Evolutionary conservation across 2,797 vertebrate genomes (phyloP).

Genomic region (Parotocinclus haroldoi): DNA sequence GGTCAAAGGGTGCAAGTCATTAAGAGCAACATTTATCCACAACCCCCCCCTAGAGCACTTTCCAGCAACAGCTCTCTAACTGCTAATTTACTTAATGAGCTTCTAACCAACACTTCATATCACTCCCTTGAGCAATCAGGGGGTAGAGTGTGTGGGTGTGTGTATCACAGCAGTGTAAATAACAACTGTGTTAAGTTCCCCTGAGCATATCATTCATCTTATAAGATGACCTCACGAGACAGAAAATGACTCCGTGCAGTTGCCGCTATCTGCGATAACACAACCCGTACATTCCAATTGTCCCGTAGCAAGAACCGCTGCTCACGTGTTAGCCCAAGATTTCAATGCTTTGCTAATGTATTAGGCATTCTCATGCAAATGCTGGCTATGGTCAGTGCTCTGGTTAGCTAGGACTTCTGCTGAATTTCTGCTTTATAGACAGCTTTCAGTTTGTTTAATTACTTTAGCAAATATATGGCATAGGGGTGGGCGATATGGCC

Average conservation of each 20-base stretch:
- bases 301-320: no score
- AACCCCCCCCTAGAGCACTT: constrained; percentile 29
- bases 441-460: no score
- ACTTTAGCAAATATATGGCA: no score
- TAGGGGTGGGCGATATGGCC: no score
- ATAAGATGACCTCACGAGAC: constrained; percentile 14
- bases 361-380: no score
- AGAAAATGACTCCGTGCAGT: constrained; percentile 5
- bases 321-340: no score
- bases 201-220: constrained; percentile 30
- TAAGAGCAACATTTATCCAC: constrained; percentile 5
- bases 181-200: constrained; percentile 21
- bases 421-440: no score
- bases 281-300: no score
- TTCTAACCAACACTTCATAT: constrained; percentile 42
- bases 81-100: constrained; percentile 54
- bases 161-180: constrained; percentile 6
- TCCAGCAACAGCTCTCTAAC: constrained; percentile 33
- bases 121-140: constrained; percentile 15
- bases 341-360: no score
- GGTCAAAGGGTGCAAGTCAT: not conserved
- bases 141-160: constrained; percentile 1
- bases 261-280: not conserved
- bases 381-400: no score
- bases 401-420: no score